Conservation (phyloP, 2,797 vertebrate species). For the Carapus acus region DNA sequence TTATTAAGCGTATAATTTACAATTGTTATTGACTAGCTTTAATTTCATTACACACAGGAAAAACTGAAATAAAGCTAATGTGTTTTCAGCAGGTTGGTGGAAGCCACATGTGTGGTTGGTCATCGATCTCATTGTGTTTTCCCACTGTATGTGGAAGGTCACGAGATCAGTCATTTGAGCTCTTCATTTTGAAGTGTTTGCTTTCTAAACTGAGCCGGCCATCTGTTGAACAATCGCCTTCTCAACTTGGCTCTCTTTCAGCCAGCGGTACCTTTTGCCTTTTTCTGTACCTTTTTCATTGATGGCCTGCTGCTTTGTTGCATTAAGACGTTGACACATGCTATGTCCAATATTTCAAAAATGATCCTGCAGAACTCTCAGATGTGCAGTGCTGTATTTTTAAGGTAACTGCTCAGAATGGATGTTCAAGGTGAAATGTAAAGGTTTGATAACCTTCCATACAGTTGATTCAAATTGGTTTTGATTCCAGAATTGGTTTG, state of each 20-base stretch:
- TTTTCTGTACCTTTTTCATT: conserved; percentile 20
- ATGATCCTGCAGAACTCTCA: too few relatives aligned
- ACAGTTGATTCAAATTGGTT: too few relatives aligned
- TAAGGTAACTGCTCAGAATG: background rate
- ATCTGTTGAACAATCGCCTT: conserved; percentile 56
- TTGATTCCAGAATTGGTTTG: too few relatives aligned
- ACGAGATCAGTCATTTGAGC: conserved; percentile 70
- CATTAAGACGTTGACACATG: too few relatives aligned
- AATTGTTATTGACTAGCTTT: background rate
- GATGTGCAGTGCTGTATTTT: too few relatives aligned
- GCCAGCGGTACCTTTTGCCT: conserved; percentile 12
- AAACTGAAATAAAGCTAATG: conserved; percentile 1
- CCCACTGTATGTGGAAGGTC: conserved; percentile 51
- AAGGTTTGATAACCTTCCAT: too few relatives aligned
- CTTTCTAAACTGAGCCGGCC: conserved; percentile 63
- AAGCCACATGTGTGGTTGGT: conserved; percentile 57
- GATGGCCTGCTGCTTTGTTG: conserved; percentile 3
- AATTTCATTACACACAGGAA: background rate
- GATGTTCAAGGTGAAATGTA: background rate
- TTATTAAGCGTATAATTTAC: background rate
- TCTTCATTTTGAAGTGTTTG: conserved; percentile 75
- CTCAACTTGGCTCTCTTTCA: conserved; percentile 28
- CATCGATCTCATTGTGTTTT: conserved; percentile 56
- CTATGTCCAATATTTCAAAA: too few relatives aligned
- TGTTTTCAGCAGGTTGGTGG: conserved; percentile 24